Conservation (phyloP, 2,113 vertebrate genomes). For the Orthonyx spaldingii region DNA sequence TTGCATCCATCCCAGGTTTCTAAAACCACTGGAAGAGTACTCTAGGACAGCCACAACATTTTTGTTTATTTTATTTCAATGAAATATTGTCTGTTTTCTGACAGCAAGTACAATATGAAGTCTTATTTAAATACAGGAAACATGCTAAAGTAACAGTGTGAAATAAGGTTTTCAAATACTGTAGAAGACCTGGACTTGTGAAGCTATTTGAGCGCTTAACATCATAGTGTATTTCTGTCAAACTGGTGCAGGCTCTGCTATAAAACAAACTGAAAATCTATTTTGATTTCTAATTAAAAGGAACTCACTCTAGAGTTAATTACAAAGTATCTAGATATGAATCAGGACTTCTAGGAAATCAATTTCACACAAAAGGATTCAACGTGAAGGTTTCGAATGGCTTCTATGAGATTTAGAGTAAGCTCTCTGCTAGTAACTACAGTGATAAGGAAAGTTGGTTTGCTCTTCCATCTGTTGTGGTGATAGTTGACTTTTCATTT, state of each 20-base stretch:
- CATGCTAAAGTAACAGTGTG: background rate
- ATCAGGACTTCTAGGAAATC: background rate
- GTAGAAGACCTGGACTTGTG: background rate
- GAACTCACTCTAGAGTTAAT: background rate
- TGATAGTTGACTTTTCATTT: background rate
- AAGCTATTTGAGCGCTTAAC: background rate
- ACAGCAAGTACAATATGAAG: background rate
- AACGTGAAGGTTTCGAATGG: background rate
- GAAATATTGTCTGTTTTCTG: background rate
- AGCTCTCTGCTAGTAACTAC: background rate
- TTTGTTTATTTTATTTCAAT: background rate
- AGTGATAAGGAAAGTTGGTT: background rate
- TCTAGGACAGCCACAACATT: background rate
- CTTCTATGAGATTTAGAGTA: background rate
- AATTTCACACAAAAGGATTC: background rate
- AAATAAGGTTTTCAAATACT: background rate
- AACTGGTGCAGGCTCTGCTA: background rate
- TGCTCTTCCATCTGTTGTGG: background rate
- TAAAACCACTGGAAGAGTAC: background rate
- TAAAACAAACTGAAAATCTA: background rate
- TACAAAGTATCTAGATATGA: background rate
- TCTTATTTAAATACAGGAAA: background rate
- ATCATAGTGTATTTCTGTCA: background rate
- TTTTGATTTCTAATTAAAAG: slow-evolving; percentile 4
- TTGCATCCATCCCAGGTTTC: background rate